A percentile compares a stretch with the other conserved stretches of the same genome.
Evolutionary conservation across 2,888 invertebrate species (phyloP).

Genomic region (Auanema sp.): DNA sequence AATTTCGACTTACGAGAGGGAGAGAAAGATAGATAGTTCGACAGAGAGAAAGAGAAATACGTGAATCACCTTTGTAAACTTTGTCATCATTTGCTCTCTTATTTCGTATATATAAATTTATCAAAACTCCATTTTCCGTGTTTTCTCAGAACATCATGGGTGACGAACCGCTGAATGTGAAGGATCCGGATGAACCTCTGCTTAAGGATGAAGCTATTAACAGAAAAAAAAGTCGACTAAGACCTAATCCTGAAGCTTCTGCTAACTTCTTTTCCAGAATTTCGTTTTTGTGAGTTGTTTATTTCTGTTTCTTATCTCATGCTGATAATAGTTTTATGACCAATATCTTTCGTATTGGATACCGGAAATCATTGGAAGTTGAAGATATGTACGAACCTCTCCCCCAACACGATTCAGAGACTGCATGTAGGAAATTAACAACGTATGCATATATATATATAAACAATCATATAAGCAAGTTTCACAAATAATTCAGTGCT

Average conservation of each 20-base stretch:
- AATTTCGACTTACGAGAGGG: too few species aligned
- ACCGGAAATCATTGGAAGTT: slow-evolving; percentile 11
- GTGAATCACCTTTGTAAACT: too few species aligned
- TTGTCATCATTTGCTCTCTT: slow-evolving; percentile 1
- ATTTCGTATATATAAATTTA: neutral
- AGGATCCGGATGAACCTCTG: neutral
- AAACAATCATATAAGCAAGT: neutral
- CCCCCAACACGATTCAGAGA: slow-evolving; percentile 19
- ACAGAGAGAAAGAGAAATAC: too few species aligned
- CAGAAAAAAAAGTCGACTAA: slow-evolving; percentile 14
- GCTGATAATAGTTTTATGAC: slow-evolving; percentile 18
- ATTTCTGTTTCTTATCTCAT: neutral
- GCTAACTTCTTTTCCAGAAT: slow-evolving; percentile 16
- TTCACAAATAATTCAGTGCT: slow-evolving; percentile 15
- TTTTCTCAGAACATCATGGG: neutral
- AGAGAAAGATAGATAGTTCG: too few species aligned
- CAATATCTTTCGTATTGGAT: slow-evolving; percentile 19
- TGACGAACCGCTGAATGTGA: neutral
- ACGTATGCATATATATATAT: slow-evolving; percentile 9
- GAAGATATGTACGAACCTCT: slow-evolving; percentile 23
- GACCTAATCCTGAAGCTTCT: slow-evolving; percentile 15
- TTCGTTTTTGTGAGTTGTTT: slow-evolving; percentile 15
- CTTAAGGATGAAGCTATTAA: neutral
- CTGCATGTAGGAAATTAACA: slow-evolving; percentile 15
- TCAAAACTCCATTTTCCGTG: neutral